A percentile compares a stretch with the other conserved stretches of the same genome.
phyloP scores from a whole-genome alignment of 1,140 invertebrate species.

The Sarcophaga peregrina region DNA sequence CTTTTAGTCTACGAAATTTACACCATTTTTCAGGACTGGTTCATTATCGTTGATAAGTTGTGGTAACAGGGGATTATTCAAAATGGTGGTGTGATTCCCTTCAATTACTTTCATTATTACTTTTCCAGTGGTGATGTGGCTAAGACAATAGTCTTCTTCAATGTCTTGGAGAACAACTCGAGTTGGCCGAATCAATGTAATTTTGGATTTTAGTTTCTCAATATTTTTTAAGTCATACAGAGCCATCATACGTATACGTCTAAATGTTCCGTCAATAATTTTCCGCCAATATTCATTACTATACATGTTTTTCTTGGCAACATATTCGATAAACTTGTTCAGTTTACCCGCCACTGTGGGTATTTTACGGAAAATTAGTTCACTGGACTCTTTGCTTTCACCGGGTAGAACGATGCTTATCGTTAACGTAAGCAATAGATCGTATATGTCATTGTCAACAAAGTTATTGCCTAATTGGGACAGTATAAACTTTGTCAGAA shows the following conservation, averaged over 20 bases:
- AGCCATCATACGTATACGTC: conserved; percentile 70
- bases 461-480: conserved; percentile 62
- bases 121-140: conserved; percentile 68
- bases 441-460: conserved; percentile 69
- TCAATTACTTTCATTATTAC: conserved; percentile 71
- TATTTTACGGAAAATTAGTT: conserved; percentile 59
- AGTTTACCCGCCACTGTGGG: conserved; percentile 54
- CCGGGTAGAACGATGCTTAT: conserved; percentile 70
- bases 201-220: conserved; percentile 68
- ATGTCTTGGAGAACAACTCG: conserved; percentile 67
- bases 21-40: conserved; percentile 58
- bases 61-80: conserved; percentile 74
- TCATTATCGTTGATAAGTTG: conserved; percentile 71
- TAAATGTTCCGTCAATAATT: conserved; percentile 69
- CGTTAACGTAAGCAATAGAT: conserved; percentile 69
- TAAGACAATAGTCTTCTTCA: conserved; percentile 75
- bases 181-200: conserved; percentile 74
- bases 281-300: conserved; percentile 67
- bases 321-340: conserved; percentile 55
- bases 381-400: conserved; percentile 69
- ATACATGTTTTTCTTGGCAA: conserved; percentile 65
- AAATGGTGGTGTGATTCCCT: conserved; percentile 78
- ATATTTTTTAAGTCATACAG: conserved; percentile 67
- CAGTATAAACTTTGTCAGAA: conserved; percentile 68
- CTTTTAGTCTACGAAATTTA: conserved; percentile 53